Conservation (phyloP, 2,797 vertebrate species). For the Tympanoctomys barrerae region DNA sequence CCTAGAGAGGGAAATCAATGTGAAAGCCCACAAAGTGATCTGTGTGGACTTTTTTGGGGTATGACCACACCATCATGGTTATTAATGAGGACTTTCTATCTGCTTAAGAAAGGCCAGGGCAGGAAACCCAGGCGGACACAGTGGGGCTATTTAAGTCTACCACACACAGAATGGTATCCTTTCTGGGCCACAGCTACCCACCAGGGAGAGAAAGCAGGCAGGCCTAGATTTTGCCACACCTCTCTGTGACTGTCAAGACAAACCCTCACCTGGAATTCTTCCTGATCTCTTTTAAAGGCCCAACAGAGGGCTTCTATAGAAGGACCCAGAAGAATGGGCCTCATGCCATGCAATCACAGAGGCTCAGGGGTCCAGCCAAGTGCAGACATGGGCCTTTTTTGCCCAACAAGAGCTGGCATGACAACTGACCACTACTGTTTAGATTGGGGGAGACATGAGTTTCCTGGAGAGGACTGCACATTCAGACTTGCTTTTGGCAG, state of each 20-base stretch:
- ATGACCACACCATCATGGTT: conserved; percentile 49
- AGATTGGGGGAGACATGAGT: background rate
- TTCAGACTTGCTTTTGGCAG: conserved; percentile 44
- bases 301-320: background rate
- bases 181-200: background rate
- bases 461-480: conserved; percentile 4
- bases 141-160: background rate
- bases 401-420: background rate
- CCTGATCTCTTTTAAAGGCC: conserved; percentile 19
- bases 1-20: conserved; percentile 31
- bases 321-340: conserved; percentile 1
- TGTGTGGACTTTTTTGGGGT: conserved; percentile 37
- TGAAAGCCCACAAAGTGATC: conserved; percentile 63
- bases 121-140: background rate
- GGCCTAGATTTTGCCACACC: background rate
- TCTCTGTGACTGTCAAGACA: conserved; percentile 23
- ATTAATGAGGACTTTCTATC: conserved; percentile 54
- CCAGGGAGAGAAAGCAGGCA: background rate
- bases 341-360: fast-evolving
- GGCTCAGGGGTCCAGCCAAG: background rate
- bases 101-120: background rate
- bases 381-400: background rate
- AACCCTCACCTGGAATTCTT: conserved; percentile 36
- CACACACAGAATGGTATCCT: background rate
- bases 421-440: background rate